Conservation (phyloP, 2,888 invertebrate species). For the Megamerina dolium region DNA sequence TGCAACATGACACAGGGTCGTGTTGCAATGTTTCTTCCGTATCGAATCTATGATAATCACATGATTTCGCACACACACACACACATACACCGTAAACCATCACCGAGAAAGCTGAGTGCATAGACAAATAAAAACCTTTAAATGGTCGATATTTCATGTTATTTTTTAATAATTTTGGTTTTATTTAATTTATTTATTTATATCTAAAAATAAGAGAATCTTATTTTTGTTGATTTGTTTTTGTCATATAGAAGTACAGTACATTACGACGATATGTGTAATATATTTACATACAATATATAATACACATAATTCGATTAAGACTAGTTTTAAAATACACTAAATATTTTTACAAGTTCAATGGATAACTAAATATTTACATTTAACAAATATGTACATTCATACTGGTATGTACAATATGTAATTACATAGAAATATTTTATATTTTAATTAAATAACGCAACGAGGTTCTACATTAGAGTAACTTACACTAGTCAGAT, state of each 20-base stretch:
- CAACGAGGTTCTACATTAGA: conserved; percentile 29
- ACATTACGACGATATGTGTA: not conserved
- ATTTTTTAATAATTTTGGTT: not conserved
- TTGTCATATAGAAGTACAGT: not conserved
- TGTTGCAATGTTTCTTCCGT: no score
- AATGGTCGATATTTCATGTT: no score
- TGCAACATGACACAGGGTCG: no score
- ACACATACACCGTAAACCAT: no score
- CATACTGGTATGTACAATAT: not conserved
- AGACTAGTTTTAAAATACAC: conserved; percentile 20
- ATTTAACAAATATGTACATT: not conserved
- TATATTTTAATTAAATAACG: conserved; percentile 7
- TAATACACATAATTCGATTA: conserved; percentile 13
- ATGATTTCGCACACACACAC: no score
- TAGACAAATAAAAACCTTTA: no score
- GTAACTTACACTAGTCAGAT: conserved; percentile 28
- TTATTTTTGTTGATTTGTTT: not conserved
- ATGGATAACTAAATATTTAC: conserved; percentile 7
- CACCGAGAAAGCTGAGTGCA: no score
- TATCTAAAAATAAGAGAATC: not conserved
- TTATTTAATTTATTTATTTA: not conserved
- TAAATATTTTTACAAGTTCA: conserved; percentile 2
- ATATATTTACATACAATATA: conserved; percentile 5
- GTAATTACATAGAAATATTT: not conserved
- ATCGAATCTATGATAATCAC: no score